phyloP scores from a whole-genome alignment of 2,888 invertebrate genomes.

The Listrodromus nycthemerus region DNA sequence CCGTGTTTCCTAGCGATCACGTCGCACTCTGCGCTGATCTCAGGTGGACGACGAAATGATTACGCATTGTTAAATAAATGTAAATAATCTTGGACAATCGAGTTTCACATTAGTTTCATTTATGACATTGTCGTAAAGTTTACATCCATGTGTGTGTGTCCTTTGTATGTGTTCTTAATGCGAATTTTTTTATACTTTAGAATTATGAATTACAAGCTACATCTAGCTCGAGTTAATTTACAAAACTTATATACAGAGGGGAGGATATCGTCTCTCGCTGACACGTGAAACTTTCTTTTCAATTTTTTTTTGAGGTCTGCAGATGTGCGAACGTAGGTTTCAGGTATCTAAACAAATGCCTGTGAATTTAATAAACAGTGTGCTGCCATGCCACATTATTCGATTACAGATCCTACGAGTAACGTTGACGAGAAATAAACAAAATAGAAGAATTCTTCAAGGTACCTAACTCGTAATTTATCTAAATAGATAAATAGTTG shows the following conservation, averaged over 20 bases:
- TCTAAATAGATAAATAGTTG: constrained; percentile 6
- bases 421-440: neutral
- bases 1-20: constrained; percentile 97
- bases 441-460: neutral
- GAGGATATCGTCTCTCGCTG: constrained; percentile 41
- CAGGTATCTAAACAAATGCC: constrained; percentile 7
- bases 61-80: constrained; percentile 38
- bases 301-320: constrained; percentile 68
- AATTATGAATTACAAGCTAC: constrained; percentile 57
- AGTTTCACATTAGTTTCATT: constrained; percentile 61
- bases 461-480: constrained; percentile 18
- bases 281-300: constrained; percentile 42
- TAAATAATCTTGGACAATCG: constrained; percentile 47
- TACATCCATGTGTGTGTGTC: constrained; percentile 63
- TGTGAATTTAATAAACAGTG: constrained; percentile 8
- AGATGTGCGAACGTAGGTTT: constrained; percentile 52
- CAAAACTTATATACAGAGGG: constrained; percentile 79
- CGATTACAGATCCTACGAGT: constrained; percentile 15
- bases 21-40: constrained; percentile 94
- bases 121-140: constrained; percentile 65
- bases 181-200: constrained; percentile 40
- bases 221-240: constrained; percentile 76
- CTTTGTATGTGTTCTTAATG: constrained; percentile 44
- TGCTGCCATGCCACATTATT: constrained; percentile 8
- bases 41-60: constrained; percentile 83